Percentiles rank a stretch among this genome's conserved stretches.
phyloP scores from a whole-genome alignment of 92 coral and sea anemone genomes.

The Porites lobata region DNA sequence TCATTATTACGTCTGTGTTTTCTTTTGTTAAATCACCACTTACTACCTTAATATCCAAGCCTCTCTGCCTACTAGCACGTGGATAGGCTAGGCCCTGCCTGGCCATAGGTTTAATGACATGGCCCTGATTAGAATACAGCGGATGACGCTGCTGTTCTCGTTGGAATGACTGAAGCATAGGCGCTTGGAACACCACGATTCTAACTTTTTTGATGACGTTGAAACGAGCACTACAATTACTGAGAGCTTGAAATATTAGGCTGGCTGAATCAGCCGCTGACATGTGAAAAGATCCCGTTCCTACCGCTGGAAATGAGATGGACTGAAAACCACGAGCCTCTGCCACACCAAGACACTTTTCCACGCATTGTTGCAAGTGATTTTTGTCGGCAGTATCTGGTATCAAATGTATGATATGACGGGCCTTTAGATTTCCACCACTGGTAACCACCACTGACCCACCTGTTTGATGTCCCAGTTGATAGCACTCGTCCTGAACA shows the following conservation, averaged over 20 bases:
- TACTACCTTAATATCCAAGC: slow-evolving; percentile 23
- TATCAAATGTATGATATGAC: background rate
- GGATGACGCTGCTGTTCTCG: too few relatives aligned
- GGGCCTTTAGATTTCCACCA: too few relatives aligned
- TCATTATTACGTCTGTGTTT: slow-evolving; percentile 77
- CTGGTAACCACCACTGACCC: slow-evolving; percentile 32
- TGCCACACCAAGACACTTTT: slow-evolving; percentile 41
- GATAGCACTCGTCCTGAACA: slow-evolving; percentile 54
- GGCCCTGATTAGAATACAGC: too few relatives aligned
- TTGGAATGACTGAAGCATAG: slow-evolving; percentile 14
- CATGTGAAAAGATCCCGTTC: slow-evolving; percentile 48
- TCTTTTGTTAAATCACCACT: slow-evolving; percentile 56
- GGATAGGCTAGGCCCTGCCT: background rate
- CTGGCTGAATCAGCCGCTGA: slow-evolving; percentile 58
- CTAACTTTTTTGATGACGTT: slow-evolving; percentile 53
- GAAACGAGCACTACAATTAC: slow-evolving; percentile 30
- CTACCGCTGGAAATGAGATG: too few relatives aligned
- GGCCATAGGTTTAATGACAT: background rate
- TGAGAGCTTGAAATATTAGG: slow-evolving; percentile 34
- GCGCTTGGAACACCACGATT: too few relatives aligned
- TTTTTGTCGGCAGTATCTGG: slow-evolving; percentile 21
- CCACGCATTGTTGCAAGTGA: slow-evolving; percentile 42
- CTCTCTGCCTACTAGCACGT: background rate
- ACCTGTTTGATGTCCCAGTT: slow-evolving; percentile 46
- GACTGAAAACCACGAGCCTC: too few relatives aligned